Conservation (phyloP, 2,113 vertebrate species). For the Mormyrus lacerda region DNA sequence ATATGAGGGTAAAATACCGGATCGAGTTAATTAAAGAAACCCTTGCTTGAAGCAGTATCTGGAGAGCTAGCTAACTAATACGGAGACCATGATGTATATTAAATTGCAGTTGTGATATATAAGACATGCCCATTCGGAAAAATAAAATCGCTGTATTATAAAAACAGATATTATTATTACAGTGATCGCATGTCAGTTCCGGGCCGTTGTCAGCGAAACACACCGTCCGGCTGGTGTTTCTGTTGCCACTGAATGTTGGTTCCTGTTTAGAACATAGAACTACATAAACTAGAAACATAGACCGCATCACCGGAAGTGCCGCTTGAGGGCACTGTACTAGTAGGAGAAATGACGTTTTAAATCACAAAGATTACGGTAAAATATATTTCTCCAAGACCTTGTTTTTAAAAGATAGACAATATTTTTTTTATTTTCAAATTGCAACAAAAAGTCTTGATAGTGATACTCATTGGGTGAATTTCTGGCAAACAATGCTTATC, state of each 20-base stretch:
- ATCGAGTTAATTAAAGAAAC: not conserved
- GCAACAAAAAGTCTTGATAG: not conserved
- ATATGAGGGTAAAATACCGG: not conserved
- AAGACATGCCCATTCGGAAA: not conserved
- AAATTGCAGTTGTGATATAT: not conserved
- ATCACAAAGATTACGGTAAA: not conserved
- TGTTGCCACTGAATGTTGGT: not conserved
- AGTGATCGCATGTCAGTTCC: not conserved
- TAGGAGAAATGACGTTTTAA: not conserved
- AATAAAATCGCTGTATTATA: not conserved
- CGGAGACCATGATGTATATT: not conserved
- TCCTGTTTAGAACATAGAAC: slow-evolving; percentile 1
- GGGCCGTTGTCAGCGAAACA: not conserved
- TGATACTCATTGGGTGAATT: not conserved
- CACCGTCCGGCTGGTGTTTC: not conserved
- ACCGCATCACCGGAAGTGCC: not conserved
- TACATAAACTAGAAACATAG: not conserved
- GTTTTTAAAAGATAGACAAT: not conserved
- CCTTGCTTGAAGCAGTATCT: not conserved
- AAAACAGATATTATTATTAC: not conserved
- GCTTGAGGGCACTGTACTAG: not conserved
- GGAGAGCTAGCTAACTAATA: not conserved
- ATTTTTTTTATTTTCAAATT: not conserved
- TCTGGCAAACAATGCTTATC: not conserved
- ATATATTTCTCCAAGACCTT: not conserved